These are phyloP conservation scores for Cyprinus carpio DNA, from an alignment of 2,113 vertebrate species.

Conservation along the genomic window DNA sequence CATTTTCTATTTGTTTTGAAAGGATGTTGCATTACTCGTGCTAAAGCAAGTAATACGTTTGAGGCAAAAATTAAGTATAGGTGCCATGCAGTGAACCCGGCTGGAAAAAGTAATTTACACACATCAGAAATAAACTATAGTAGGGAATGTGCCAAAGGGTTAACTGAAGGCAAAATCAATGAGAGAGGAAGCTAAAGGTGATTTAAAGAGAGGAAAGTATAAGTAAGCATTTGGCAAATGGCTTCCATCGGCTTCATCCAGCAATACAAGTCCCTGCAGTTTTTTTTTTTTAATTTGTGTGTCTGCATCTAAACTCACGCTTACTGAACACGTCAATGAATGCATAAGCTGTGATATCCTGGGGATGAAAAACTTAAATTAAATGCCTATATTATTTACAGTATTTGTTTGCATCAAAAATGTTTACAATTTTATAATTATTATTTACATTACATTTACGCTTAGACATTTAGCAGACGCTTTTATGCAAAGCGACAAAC, in stretches of 20 bases:
- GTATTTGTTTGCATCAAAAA: no score
- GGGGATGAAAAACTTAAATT: no score
- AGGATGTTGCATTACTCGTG: constrained; percentile 52
- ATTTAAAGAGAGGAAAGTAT: constrained; percentile 64
- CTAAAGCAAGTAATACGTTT: constrained; percentile 41
- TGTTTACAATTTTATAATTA: no score
- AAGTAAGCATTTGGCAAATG: constrained; percentile 67
- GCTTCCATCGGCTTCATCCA: constrained; percentile 57
- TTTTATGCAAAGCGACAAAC: no score
- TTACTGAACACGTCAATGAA: no score
- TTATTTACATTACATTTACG: no score
- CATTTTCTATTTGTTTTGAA: constrained; percentile 59
- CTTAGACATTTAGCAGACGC: no score
- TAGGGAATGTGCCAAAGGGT: constrained; percentile 63
- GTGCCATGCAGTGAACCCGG: constrained; percentile 59
- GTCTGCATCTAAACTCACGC: no score
- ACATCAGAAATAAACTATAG: constrained; percentile 64
- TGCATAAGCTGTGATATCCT: no score
- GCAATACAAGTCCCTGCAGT: constrained; percentile 58
- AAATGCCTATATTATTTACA: no score
- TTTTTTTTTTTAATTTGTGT: constrained; percentile 58
- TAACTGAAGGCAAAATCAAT: constrained; percentile 71
- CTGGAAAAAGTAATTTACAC: constrained; percentile 71
- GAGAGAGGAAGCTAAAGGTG: constrained; percentile 67
- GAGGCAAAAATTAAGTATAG: constrained; percentile 30